Evolutionary conservation across 2,888 invertebrate species (phyloP), one percentile per base, ranked within the genome.

Genomic region (Alentia gelatinosa): DNA sequence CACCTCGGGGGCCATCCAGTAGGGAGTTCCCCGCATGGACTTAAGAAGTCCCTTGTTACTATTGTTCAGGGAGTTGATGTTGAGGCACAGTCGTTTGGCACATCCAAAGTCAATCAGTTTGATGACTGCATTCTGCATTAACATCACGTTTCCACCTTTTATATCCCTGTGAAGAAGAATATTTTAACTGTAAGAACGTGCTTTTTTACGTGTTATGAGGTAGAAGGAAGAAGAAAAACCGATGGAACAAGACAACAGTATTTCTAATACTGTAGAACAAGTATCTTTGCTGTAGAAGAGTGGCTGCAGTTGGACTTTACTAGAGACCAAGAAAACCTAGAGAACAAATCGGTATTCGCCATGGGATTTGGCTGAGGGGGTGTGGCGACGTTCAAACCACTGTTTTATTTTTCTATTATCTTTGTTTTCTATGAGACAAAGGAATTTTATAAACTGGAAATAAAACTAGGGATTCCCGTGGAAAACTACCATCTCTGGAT

Each of bases 1-100:
- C 15, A 96, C 96, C 91, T 96, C 96, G 1, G 96, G 96, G 0
- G 96, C 96, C 96, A 96, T 96, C 96, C 96, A 96, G 91, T 95
- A 96, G 30, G 96, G 96, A 4, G 96, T 96, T 1, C 96, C 96
- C 91, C 95, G 94, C 95, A 96, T 95, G 26, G 96, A 96, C 92
- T 95, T 95, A 47, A 96, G 95, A 50, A 96, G 94, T 91, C 95
- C 94, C 4, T 94, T 94, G 90, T 94, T 93, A 19, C 90, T 84
- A 35, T 50, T 89, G 63, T 63, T 89, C 26, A 79, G 68, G 9
- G 42, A 50, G 47, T 74, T 90, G 68, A 95, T 93, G 91, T 95
- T 96, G 90, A 95, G 94, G 92, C 95, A 95, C 39, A 96, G 92
- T 37, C 96, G 93, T 93, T 96, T 96, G 91, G 96, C 96, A 94